Base-by-base conservation (phyloP, 2,888 invertebrate genomes). In the Cantharis lateralis region DNA sequence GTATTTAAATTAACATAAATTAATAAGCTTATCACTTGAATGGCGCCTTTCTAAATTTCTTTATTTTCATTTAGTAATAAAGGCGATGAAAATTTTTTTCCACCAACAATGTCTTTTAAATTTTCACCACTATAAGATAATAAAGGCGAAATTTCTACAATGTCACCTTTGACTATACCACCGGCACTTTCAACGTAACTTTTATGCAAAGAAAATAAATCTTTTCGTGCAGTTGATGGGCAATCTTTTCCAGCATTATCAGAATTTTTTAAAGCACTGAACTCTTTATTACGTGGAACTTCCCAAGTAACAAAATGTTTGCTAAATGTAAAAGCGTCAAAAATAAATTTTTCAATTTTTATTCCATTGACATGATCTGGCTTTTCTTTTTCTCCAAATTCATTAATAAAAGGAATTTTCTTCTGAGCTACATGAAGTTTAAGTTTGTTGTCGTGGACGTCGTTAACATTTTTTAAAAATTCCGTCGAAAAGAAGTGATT, bases 271-370 rank as follows among this genome's bases (percentile, higher is more conserved):
- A 99, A 88, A 0, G 99, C 98, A 83, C 98, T 97, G 87, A 99
- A 99, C 87, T 99, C 99, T 78, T 95, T 95, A 82, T 95, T 94
- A 70, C 99, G 92, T 0, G 94, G 91, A 0, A 96, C 95, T 89
- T 98, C 97, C 93, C 98, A 95, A 9, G 96, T 96, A 10, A 95
- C 96, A 85, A 99, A 96, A 83, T 94, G 94, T 80, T 95, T 92
- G 0, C 98, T 93, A 88, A 96, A 97, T 84, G 95, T 95, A 86
- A 99, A 99, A 0, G 99, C 98, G 88, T 99, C 99, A 87, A 99
- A 99, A 10, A 99, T 96, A 87, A 99, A 99, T 88, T 99, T 99
- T 86, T 99, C 99, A 89, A 99, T 95, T 90, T 99, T 99, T 81
- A 99, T 96, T 10, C 99, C 99, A 84, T 99, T 99, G 0, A 97